Conservation (phyloP, 2,888 invertebrate genomes). For the Hymenopus coronatus region DNA sequence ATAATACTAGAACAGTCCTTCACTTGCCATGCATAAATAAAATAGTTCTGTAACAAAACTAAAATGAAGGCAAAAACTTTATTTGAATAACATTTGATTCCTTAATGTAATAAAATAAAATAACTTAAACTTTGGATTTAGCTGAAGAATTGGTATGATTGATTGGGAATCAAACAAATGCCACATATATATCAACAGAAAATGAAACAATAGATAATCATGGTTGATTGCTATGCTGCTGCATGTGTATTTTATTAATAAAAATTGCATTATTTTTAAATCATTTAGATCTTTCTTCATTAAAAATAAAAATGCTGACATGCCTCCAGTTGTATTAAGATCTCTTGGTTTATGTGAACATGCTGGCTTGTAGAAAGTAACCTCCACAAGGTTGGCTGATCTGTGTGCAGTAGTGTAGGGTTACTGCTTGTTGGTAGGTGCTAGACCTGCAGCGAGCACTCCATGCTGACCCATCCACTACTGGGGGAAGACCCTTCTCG, state of each 20-base stretch:
- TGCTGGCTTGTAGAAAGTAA: conserved; percentile 4
- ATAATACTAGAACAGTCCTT: too few species aligned
- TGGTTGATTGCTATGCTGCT: background rate
- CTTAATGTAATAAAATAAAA: too few species aligned
- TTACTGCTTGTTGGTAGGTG: conserved; percentile 54
- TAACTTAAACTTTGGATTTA: too few species aligned
- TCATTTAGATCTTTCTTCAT: background rate
- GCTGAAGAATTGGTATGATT: too few species aligned
- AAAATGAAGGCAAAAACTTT: too few species aligned
- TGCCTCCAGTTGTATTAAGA: background rate
- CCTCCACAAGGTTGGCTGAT: background rate
- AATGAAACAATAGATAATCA: background rate
- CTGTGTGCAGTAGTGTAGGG: conserved; percentile 12
- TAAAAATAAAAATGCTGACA: background rate
- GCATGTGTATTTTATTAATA: background rate
- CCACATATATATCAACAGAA: too few species aligned
- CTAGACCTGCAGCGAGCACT: conserved; percentile 77
- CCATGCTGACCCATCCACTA: conserved; percentile 67
- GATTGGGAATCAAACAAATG: background rate
- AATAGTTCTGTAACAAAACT: too few species aligned
- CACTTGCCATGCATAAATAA: too few species aligned
- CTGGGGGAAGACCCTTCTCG: conserved; percentile 48
- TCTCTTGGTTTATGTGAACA: background rate
- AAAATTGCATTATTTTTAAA: background rate
- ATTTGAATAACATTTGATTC: too few species aligned